Percentiles rank a stretch among this genome's conserved stretches.
Conservation (phyloP, 2,888 invertebrate genomes). For the Nipponacmea schrenckii region DNA sequence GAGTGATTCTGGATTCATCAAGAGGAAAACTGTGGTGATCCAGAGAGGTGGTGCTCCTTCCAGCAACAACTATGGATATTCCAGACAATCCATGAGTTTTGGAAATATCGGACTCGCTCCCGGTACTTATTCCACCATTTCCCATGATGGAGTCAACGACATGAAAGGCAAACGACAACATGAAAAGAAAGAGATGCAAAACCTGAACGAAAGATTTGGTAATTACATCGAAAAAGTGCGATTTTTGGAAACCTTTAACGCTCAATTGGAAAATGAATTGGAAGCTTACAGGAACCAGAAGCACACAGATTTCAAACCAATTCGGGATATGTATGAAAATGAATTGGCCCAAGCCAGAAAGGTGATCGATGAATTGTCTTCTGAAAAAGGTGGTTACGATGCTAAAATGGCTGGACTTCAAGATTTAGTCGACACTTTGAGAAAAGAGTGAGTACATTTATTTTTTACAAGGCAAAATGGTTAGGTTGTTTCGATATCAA, state of each 20-base stretch:
- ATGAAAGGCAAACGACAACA: constrained; percentile 67
- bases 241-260: constrained; percentile 66
- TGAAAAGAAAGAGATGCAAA: constrained; percentile 70
- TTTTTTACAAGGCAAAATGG: no score
- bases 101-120: constrained; percentile 19
- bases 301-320: constrained; percentile 55
- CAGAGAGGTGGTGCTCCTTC: neutral
- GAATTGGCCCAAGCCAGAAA: constrained; percentile 69
- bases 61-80: neutral
- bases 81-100: neutral
- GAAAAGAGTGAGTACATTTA: constrained; percentile 41
- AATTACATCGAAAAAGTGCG: constrained; percentile 70
- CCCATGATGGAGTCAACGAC: constrained; percentile 62
- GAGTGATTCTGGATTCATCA: neutral
- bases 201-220: constrained; percentile 70
- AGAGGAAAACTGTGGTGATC: neutral
- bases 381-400: constrained; percentile 69
- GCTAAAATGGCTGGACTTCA: constrained; percentile 67
- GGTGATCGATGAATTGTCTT: constrained; percentile 68
- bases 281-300: constrained; percentile 55
- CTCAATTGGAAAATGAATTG: constrained; percentile 59
- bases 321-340: constrained; percentile 68
- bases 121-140: constrained; percentile 43
- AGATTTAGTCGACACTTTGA: constrained; percentile 66
- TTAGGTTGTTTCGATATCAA: no score